Base-by-base conservation (phyloP, 2,888 invertebrate genomes). In the Anthophora plumipes region DNA sequence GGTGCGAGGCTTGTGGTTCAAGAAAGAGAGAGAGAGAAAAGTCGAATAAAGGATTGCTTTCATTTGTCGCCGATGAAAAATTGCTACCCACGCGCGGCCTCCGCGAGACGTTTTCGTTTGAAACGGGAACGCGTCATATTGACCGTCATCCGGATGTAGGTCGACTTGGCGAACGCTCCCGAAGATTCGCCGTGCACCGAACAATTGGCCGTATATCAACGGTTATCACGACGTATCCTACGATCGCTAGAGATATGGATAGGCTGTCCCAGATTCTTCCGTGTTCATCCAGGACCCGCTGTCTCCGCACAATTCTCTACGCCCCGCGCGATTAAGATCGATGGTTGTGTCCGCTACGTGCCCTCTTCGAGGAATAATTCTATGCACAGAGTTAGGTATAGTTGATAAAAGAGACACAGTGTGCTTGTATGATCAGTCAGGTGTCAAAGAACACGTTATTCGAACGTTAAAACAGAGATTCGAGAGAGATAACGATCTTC, bases 151-250 rank as follows among this genome's bases (percentile, higher is more conserved):
- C 63, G 52, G 48, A 82, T 82, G 46, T 77, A 52, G 82, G 82
- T 82, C 82, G 73, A 11, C 57, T n/a, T n/a, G n/a, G n/a, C 54
- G 39, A 57, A 48, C 50, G 60, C 67, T 22, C 43, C 67, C 61
- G 54, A 76, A 48, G 71, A 77, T 75, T 57, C 55, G 55, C 69
- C 17, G 39, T n/a, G 25, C 46, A 63, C 41, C 66, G 81, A 79
- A 85, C 84, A 79, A 84, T 85, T 74, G 76, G 22, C 59, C 31
- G 59, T 76, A 80, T 73, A 82, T 82, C 82, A 85, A 77, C 76
- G 75, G 55, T 82, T 77, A 82, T 82, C 77, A 54, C 73, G 69
- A 71, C 50, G 75, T 57, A 75, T 77, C 72, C 77, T 22, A 69
- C 55, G 84, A 78, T 78, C 63, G 66, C 59, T 31, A 54, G 61